Base-by-base conservation (phyloP, 2,113 vertebrate species). In the Brachyistius frenatus region DNA sequence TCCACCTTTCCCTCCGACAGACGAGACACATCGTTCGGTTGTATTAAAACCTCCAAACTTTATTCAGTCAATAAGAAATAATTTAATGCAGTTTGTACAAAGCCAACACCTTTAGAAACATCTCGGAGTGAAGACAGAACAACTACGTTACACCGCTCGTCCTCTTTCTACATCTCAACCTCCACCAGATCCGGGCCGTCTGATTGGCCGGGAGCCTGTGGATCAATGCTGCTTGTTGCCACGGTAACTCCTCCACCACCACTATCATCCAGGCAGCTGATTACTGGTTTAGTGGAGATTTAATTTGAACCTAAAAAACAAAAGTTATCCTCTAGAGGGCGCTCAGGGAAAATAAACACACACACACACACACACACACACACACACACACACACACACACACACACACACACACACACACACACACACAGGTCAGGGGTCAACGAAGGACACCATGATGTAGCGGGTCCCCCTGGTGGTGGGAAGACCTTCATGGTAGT, bases 401-500 rank as follows among this genome's bases (percentile, higher is more conserved):
- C 6, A 23, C 23, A 23, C 23, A 23, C 78, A 69, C 58, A 76
- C 35, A 62, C 49, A 30, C 54, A 36, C n/a, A 36, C 16, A 61
- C 6, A 37, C 13, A 39, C 41, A 53, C n/a, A n/a, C 47, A 61
- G 5, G 49, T 58, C 88, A 97, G 10, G 97, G 97, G 84, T 97
- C 97, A 0, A 97, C 96, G 13, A 97, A 97, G 37, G 97, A 97
- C 76, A 98, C 96, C 95, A 97, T 96, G 93, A 98, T 98, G 90
- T 98, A 98, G 16, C 96, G 86, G 6, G 96, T 98, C 5, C 96
- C 96, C 0, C 50, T 36, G 1, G 96, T 97, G 35, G 94, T 95
- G 52, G 96, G 97, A 0, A 97, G 93, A 0, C 97, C 97, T 90
- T 97, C 97, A 11, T 97, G 97, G 90, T 96, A 97, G 88, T 98